These are phyloP conservation scores for Ceraclea dissimilis DNA, from an alignment of 2,888 invertebrate species.

Conservation along the genomic window DNA sequence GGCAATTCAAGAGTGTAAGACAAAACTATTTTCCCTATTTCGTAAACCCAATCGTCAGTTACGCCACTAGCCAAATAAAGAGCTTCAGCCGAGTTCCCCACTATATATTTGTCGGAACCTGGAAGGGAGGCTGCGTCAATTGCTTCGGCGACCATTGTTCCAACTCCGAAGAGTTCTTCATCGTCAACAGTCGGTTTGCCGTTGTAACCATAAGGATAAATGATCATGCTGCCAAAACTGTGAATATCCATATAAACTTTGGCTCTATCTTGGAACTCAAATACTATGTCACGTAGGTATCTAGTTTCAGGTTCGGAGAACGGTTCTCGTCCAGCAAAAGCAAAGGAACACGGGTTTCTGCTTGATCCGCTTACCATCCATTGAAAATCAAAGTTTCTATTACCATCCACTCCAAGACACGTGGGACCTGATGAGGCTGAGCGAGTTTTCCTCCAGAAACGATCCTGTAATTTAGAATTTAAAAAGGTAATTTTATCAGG, in stretches of 20 bases:
- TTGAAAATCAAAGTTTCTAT: conserved; percentile 57
- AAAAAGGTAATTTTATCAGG: too few relatives aligned
- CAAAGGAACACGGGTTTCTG: conserved; percentile 49
- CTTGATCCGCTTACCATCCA: conserved; percentile 60
- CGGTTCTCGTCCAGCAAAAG: conserved; percentile 50
- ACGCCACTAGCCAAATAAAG: conserved; percentile 54
- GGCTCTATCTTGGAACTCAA: conserved; percentile 40
- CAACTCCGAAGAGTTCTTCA: conserved; percentile 39
- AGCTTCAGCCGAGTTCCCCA: conserved; percentile 46
- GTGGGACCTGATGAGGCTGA: too few relatives aligned
- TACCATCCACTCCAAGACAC: conserved; percentile 66
- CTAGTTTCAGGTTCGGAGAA: too few relatives aligned
- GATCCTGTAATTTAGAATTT: conserved; percentile 40
- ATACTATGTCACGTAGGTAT: conserved; percentile 48
- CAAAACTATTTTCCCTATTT: conserved; percentile 47
- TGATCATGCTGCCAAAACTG: conserved; percentile 60
- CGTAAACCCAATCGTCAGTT: conserved; percentile 59
- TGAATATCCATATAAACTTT: conserved; percentile 67
- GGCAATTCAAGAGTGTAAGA: conserved; percentile 60
- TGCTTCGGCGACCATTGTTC: conserved; percentile 37
- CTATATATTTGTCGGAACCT: conserved; percentile 40
- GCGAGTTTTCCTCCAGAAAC: conserved; percentile 67
- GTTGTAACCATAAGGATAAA: conserved; percentile 64
- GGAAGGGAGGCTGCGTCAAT: conserved; percentile 34
- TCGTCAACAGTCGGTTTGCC: conserved; percentile 43